Evolutionary conservation across 2,888 invertebrate genomes (phyloP).

Genomic region (Ypsolopha sequella): DNA sequence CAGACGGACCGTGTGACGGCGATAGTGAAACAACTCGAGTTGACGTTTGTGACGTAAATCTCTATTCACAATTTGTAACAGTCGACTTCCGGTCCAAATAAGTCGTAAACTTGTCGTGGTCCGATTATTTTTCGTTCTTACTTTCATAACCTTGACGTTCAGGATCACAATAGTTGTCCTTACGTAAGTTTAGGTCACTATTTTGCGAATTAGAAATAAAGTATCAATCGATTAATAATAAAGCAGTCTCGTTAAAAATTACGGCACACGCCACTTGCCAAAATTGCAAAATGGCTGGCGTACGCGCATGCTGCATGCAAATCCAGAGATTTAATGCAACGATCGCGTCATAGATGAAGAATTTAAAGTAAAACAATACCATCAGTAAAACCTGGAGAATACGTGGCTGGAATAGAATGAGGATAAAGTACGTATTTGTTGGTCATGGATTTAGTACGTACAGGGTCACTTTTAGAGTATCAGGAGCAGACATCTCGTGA

Average conservation of each 20-base stretch:
- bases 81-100: conserved; percentile 51
- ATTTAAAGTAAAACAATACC: conserved; percentile 62
- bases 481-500: no score
- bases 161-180: background rate
- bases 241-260: background rate
- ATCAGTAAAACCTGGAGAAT: conserved; percentile 21
- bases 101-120: conserved; percentile 44
- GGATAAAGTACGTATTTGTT: background rate
- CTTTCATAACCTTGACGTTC: conserved; percentile 48
- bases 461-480: no score
- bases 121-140: conserved; percentile 44
- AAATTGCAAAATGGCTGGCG: conserved; percentile 9
- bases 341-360: conserved; percentile 53
- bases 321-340: conserved; percentile 6
- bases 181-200: background rate
- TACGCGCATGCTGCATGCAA: conserved; percentile 19
- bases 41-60: conserved; percentile 5
- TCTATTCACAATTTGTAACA: conserved; percentile 13
- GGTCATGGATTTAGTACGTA: background rate
- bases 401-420: background rate
- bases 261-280: conserved; percentile 1
- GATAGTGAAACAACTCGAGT: conserved; percentile 44
- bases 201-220: background rate
- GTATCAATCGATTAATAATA: background rate
- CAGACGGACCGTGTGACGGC: conserved; percentile 34